These are phyloP conservation scores for Anomalospiza imberbis DNA, from an alignment of 2,797 vertebrate species.

Conservation along the genomic window DNA sequence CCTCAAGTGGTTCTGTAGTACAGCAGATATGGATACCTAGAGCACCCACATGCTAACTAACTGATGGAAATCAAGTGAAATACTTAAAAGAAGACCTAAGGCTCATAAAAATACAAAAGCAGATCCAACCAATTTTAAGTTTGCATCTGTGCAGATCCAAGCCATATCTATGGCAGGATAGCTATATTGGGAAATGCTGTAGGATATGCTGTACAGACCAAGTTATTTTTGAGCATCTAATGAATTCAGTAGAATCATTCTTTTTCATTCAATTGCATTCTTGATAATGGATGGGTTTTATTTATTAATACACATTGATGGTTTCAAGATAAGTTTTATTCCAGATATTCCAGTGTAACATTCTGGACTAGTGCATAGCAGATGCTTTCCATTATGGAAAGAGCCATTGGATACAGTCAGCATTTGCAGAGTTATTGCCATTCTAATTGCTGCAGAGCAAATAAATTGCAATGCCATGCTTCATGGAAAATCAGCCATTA, in stretches of 20 bases:
- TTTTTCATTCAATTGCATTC: not conserved
- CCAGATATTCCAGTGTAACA: not conserved
- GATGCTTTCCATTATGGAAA: not conserved
- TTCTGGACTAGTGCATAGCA: not conserved
- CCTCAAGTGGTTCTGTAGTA: not conserved
- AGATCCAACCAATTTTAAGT: not conserved
- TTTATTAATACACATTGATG: not conserved
- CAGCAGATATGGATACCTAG: not conserved
- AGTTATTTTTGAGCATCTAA: not conserved
- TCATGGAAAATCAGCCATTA: not conserved
- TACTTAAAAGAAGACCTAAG: not conserved
- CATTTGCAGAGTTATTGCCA: not conserved
- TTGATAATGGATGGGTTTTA: not conserved
- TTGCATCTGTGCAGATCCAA: not conserved
- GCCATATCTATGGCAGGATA: fast-evolving
- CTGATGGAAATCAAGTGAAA: not conserved
- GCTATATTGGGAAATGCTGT: not conserved
- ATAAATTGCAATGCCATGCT: not conserved
- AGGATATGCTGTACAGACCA: not conserved
- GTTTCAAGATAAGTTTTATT: not conserved
- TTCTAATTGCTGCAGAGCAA: not conserved
- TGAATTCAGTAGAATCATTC: not conserved
- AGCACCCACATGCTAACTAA: fast-evolving
- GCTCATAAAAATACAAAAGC: not conserved
- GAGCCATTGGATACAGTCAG: not conserved